A percentile compares a stretch with the other conserved stretches of the same genome.
Conservation (phyloP, 2,113 vertebrate species). For the Lasiurus borealis region DNA sequence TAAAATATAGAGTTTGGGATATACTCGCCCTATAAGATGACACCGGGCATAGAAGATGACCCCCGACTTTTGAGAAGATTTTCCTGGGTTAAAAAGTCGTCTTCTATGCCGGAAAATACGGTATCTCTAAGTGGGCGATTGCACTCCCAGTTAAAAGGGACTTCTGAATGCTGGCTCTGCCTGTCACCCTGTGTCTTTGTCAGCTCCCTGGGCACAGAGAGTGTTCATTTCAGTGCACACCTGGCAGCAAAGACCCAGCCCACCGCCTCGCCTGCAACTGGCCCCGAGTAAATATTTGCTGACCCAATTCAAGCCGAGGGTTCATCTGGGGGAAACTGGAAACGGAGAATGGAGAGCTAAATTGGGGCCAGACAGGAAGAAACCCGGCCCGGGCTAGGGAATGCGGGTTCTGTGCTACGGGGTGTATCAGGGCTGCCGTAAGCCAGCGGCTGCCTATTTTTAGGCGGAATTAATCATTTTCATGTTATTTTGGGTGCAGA, state of each 20-base stretch:
- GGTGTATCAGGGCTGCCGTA: constrained; percentile 46
- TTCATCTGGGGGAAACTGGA: background rate
- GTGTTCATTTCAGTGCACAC: background rate
- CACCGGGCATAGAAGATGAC: no score
- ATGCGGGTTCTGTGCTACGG: background rate
- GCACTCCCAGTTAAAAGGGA: background rate
- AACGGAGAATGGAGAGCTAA: constrained; percentile 9
- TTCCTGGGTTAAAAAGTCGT: no score
- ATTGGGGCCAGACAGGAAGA: background rate
- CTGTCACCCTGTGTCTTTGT: background rate
- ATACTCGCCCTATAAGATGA: no score
- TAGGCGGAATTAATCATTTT: constrained; percentile 81
- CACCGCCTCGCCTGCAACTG: background rate
- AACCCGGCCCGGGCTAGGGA: background rate
- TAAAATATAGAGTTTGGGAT: no score
- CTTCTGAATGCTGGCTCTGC: background rate
- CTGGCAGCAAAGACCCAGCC: background rate
- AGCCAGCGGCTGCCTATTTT: constrained; percentile 67
- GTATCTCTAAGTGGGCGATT: background rate
- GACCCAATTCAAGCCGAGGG: background rate
- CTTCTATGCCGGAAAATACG: no score
- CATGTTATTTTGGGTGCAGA: constrained; percentile 79
- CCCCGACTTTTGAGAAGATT: no score
- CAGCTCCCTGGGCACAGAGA: background rate
- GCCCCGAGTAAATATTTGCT: background rate